Percentiles rank a stretch among this genome's conserved stretches.
Conservation (phyloP, 2,797 vertebrate species). For the Heteromormyrus szaboi region DNA sequence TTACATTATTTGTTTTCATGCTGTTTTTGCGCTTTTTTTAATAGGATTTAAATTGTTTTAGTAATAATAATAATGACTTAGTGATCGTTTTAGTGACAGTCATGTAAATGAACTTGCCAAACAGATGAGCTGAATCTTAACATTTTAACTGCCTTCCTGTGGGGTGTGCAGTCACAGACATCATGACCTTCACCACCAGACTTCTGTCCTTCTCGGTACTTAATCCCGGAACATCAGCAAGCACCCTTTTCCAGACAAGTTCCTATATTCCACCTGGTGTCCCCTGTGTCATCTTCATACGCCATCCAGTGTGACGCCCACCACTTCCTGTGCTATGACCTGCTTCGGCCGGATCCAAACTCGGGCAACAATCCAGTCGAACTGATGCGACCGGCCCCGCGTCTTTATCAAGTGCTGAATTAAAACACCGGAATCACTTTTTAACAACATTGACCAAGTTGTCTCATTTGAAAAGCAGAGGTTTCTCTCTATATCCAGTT, state of each 20-base stretch:
- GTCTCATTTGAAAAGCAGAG: background rate
- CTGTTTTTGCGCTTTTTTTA: background rate
- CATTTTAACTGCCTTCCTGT: background rate
- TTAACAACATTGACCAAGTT: background rate
- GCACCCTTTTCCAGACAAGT: background rate
- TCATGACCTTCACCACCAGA: background rate
- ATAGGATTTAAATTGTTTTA: background rate
- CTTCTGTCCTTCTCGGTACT: background rate
- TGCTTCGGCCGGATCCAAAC: background rate
- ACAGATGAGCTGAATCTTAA: background rate
- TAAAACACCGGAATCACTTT: background rate
- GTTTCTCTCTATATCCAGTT: background rate
- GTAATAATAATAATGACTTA: background rate
- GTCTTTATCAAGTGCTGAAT: background rate
- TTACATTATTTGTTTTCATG: background rate
- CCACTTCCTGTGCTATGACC: background rate
- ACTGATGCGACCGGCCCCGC: background rate
- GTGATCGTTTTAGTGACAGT: background rate
- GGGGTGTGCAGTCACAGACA: background rate
- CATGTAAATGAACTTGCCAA: background rate
- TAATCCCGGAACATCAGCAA: background rate
- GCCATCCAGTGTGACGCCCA: background rate
- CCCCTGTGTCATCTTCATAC: background rate
- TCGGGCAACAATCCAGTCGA: background rate
- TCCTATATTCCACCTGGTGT: background rate